Evolutionary conservation across 2,888 invertebrate species (phyloP).

Genomic region (Linnaemya vulpina): DNA sequence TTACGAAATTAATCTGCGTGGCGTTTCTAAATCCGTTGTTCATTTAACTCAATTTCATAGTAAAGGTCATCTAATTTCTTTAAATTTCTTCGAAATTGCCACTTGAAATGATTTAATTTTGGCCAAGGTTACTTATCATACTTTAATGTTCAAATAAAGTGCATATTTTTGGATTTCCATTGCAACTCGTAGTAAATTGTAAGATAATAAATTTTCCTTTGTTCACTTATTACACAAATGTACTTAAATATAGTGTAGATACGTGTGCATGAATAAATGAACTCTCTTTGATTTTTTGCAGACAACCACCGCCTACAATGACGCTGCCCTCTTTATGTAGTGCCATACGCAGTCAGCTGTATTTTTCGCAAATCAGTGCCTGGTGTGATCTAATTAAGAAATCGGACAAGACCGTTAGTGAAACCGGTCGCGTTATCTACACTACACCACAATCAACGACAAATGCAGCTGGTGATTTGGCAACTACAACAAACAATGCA

Average conservation of each 20-base stretch:
- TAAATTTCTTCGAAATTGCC: too few species aligned
- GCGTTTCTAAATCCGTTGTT: too few species aligned
- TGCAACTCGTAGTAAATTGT: neutral
- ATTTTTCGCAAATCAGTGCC: slow-evolving; percentile 98
- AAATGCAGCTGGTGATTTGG: slow-evolving; percentile 77
- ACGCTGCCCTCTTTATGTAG: slow-evolving; percentile 90
- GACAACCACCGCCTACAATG: slow-evolving; percentile 87
- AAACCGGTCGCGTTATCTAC: slow-evolving; percentile 83
- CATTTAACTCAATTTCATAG: too few species aligned
- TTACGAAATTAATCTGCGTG: too few species aligned
- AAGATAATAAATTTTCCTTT: slow-evolving; percentile 11
- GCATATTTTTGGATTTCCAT: neutral
- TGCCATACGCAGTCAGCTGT: slow-evolving; percentile 96
- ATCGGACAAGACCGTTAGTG: slow-evolving; percentile 81
- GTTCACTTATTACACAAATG: neutral
- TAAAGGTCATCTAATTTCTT: too few species aligned
- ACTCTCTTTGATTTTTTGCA: slow-evolving; percentile 64
- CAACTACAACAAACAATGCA: slow-evolving; percentile 76
- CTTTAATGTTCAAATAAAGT: neutral
- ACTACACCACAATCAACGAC: slow-evolving; percentile 76
- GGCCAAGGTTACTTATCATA: neutral
- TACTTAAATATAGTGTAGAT: neutral
- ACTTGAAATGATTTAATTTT: too few species aligned
- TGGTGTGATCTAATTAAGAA: slow-evolving; percentile 86
- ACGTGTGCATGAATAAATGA: neutral